Evolutionary conservation across 2,888 invertebrate species (phyloP).

Genomic region (Sarcophaga carnaria): DNA sequence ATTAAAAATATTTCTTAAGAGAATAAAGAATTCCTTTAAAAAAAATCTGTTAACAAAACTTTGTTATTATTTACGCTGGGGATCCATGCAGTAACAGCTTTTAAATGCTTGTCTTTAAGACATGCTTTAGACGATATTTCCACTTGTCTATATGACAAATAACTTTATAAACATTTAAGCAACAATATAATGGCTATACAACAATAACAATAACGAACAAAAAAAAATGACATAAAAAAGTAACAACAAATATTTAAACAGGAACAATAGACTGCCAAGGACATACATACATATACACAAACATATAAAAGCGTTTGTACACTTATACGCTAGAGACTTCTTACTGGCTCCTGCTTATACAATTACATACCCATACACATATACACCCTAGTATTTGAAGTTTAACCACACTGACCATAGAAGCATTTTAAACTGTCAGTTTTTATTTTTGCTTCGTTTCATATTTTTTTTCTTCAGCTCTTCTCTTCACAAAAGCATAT

Average conservation of each 20-base stretch:
- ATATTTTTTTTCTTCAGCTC: background rate
- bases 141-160: constrained; percentile 67
- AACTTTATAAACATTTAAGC: constrained; percentile 65
- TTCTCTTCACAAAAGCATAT: constrained; percentile 49
- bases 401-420: constrained; percentile 63
- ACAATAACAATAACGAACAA: constrained; percentile 27
- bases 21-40: constrained; percentile 16
- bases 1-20: constrained; percentile 24
- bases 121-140: constrained; percentile 31
- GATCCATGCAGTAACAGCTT: constrained; percentile 73
- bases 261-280: constrained; percentile 57
- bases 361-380: constrained; percentile 29
- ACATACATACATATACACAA: background rate
- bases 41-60: constrained; percentile 72
- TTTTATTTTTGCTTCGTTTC: constrained; percentile 45
- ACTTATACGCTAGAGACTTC: background rate
- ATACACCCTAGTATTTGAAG: constrained; percentile 17
- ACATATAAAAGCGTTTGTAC: background rate
- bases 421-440: constrained; percentile 67
- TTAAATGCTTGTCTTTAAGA: constrained; percentile 19
- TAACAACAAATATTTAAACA: constrained; percentile 67
- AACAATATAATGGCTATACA: constrained; percentile 48
- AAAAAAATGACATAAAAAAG: constrained; percentile 17
- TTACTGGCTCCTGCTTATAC: background rate
- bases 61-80: constrained; percentile 78